Base-by-base conservation (phyloP, 2,113 vertebrate genomes). In the Parotia lawesii region DNA sequence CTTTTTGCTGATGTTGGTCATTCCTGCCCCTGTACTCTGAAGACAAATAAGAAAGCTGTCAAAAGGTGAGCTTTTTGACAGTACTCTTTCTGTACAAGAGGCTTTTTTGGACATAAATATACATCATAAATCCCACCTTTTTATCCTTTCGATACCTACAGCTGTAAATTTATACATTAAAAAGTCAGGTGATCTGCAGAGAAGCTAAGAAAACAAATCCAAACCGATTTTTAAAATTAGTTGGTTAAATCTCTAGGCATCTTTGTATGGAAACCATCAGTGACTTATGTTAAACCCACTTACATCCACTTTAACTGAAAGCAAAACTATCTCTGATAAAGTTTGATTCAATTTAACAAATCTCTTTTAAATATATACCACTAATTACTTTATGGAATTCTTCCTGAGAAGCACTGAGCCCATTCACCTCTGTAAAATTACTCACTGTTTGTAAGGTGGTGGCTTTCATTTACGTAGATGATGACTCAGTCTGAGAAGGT, bases 101-200 rank as follows among this genome's bases (percentile, higher is more conserved):
- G 7, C 4, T 70, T 89, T 67, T 83, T 90, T 50, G 72, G 62
- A 14, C 37, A 6, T 45, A 56, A 66, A 54, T 22, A 6, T 15
- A 21, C 0, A 0, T 29, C 18, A 13, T 33, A 74, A 86, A 65
- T 61, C 19, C 27, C 8, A 54, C 9, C 6, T 67, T 72, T 74
- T 80, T 12, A 40, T 53, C 9, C 5, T 82, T 90, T 87, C 54
- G 67, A 50, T 6, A 4, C 7, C 14, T 33, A 9, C 7, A 24
- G 7, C 56, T 78, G n/a, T 82, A 57, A 84, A 54, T 72, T 72
- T 38, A 7, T 11, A 40, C 10, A 14, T 25, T 8, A 10, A 11
- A 57, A 83, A n/a, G 6, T 69, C 31, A 56, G 8, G 5, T 84
- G 65, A 71, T 74, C 29, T 66, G 18, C 21, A 42, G 9, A 53